Evolutionary conservation across 2,113 vertebrate species (phyloP).

Genomic region (Hassar affinis): DNA sequence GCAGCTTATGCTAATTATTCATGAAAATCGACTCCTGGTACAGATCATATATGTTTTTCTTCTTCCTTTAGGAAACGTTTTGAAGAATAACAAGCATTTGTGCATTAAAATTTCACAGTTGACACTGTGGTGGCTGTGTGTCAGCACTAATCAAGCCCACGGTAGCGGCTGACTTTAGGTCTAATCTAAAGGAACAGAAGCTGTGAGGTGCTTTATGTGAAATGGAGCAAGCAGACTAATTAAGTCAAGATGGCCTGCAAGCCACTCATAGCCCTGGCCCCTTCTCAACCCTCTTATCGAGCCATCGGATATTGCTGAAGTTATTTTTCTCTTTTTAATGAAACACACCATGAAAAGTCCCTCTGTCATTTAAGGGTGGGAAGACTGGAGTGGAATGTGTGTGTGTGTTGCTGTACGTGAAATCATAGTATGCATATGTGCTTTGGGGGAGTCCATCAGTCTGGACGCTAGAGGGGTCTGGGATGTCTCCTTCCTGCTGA

Average conservation of each 20-base stretch:
- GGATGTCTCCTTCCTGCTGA: slow-evolving; percentile 58
- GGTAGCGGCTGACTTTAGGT: neutral
- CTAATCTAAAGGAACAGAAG: slow-evolving; percentile 33
- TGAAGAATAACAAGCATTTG: neutral
- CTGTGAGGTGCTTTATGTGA: slow-evolving; percentile 26
- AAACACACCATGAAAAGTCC: slow-evolving; percentile 66
- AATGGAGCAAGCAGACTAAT: slow-evolving; percentile 41
- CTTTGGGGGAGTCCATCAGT: slow-evolving; percentile 54
- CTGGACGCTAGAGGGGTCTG: slow-evolving; percentile 55
- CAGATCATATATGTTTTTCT: neutral
- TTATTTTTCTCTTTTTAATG: slow-evolving; percentile 68
- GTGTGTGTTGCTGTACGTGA: slow-evolving; percentile 28
- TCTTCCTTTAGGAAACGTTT: neutral
- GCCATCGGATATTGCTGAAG: slow-evolving; percentile 71
- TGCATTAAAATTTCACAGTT: neutral
- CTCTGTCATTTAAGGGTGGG: slow-evolving; percentile 63
- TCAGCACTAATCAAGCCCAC: neutral
- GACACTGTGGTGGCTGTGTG: neutral
- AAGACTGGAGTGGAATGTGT: slow-evolving; percentile 42
- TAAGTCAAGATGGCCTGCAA: slow-evolving; percentile 42
- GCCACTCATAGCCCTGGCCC: slow-evolving; percentile 21
- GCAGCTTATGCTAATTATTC: slow-evolving; percentile 1
- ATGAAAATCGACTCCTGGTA: neutral
- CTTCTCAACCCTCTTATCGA: slow-evolving; percentile 37
- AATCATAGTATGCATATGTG: slow-evolving; percentile 35